Evolutionary conservation across 2,113 vertebrate species (phyloP).

Genomic region (Climacteris rufus): DNA sequence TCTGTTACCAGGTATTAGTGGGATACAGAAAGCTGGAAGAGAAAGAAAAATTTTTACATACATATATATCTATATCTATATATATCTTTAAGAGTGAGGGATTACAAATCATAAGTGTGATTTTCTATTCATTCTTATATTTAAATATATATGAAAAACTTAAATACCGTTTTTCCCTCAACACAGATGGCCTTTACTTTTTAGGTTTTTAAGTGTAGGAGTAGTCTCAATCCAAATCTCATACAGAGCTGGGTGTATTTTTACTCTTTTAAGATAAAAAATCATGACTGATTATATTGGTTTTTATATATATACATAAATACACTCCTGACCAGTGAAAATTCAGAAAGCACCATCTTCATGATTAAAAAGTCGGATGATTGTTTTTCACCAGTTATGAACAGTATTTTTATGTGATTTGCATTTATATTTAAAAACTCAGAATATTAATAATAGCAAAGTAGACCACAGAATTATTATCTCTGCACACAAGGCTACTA

Average conservation of each 20-base stretch:
- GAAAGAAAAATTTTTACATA: too few species aligned
- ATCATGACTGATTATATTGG: background rate
- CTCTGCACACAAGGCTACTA: background rate
- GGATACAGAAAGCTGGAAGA: background rate
- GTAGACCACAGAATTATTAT: background rate
- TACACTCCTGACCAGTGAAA: background rate
- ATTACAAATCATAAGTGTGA: background rate
- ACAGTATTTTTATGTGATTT: background rate
- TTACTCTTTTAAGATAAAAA: background rate
- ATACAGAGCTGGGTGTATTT: background rate
- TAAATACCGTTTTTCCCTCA: background rate
- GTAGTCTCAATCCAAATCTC: background rate
- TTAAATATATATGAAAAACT: background rate
- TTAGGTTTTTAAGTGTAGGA: background rate
- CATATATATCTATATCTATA: too few species aligned
- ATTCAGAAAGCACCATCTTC: background rate
- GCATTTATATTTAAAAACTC: background rate
- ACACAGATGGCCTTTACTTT: conserved; percentile 35
- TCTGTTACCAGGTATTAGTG: background rate
- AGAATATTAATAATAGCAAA: background rate
- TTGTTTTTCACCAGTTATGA: background rate
- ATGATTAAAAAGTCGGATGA: background rate
- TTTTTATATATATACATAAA: background rate
- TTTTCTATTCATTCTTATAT: background rate
- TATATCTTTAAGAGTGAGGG: background rate